phyloP scores from a whole-genome alignment of 2,113 vertebrate species.

The Nipponia nippon region DNA sequence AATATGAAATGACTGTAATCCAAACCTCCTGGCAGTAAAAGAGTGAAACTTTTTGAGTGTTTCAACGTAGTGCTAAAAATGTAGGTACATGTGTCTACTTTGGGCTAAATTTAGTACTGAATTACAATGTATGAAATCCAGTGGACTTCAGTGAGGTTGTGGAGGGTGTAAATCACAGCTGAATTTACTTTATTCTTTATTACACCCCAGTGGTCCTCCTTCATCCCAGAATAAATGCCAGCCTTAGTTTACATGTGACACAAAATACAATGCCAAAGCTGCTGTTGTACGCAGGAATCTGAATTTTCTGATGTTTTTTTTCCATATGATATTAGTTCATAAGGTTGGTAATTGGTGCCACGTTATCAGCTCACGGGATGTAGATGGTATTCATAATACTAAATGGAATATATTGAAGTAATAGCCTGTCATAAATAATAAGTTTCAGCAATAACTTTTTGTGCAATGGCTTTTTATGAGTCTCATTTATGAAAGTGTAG shows the following conservation, averaged over 20 bases:
- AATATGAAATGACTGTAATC: neutral
- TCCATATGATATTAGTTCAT: neutral
- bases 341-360: neutral
- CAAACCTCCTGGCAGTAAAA: neutral
- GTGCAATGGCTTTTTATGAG: neutral
- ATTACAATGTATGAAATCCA: neutral
- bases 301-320: neutral
- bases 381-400: neutral
- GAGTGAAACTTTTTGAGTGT: neutral
- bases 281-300: accelerated
- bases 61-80: neutral
- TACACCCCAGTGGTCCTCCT: neutral
- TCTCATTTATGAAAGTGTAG: neutral
- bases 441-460: neutral
- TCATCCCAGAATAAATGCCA: neutral
- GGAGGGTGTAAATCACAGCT: neutral
- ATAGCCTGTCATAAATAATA: neutral
- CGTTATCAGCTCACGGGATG: neutral
- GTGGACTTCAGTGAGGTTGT: neutral
- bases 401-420: neutral
- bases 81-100: accelerated
- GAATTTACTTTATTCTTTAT: neutral
- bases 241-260: neutral
- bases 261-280: neutral
- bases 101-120: neutral